These are phyloP conservation scores for Acrocephalus arundinaceus DNA, from an alignment of 2,113 vertebrate species.

Conservation along the genomic window DNA sequence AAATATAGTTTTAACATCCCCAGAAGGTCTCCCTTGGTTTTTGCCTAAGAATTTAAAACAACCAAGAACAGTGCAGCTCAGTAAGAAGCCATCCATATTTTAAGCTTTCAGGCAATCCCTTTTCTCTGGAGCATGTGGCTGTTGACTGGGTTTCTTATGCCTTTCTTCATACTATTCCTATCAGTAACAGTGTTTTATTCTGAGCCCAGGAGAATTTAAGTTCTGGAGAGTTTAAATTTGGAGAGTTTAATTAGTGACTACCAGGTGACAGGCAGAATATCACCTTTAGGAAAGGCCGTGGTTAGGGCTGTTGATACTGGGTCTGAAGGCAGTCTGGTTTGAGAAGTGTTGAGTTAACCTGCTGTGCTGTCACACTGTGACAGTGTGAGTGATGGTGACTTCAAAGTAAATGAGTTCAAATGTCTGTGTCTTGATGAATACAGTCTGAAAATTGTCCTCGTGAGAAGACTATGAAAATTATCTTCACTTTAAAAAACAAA, in stretches of 20 bases:
- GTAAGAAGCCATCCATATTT: neutral
- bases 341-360: neutral
- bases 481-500: neutral
- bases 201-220: neutral
- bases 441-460: neutral
- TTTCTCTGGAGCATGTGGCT: neutral
- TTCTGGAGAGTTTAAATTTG: neutral
- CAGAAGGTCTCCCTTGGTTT: neutral
- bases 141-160: neutral
- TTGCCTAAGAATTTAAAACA: neutral
- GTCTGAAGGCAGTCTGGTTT: neutral
- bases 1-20: neutral
- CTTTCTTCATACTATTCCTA: neutral
- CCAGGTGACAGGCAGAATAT: neutral
- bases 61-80: neutral
- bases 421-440: neutral
- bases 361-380: neutral
- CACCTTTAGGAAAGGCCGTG: neutral
- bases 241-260: neutral
- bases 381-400: neutral
- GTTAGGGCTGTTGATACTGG: neutral
- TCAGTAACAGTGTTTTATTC: neutral
- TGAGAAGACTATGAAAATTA: neutral
- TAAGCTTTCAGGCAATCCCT: neutral
- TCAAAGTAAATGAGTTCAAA: neutral